Evolutionary conservation across 92 coral and sea anemone genomes (phyloP), one percentile per base, ranked within the genome.

Genomic region (Blastomussa wellsi): DNA sequence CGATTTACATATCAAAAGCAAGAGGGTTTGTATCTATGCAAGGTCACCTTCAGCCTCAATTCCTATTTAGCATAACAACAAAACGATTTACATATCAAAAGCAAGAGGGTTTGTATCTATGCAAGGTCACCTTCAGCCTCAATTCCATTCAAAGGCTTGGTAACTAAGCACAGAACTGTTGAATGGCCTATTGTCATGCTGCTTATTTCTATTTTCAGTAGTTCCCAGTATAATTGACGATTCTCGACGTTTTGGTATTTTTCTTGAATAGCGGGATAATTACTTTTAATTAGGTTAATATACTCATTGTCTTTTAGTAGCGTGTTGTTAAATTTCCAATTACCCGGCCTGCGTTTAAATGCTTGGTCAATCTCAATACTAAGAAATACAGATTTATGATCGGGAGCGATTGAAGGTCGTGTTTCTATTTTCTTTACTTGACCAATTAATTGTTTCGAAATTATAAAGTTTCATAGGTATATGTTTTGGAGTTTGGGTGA

Each of bases 331-430:
- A 39, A 73, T 73, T 73, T 73, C 51, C 77, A 73, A 19, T 11
- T 44, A 16, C 77, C 57, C 7, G 77, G 77, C 16, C 77, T 7
- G 16, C 53, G 11, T 16, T 5, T 39, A 22, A 39, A 39, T 1
- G 14, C 33, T 28, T 66, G 33, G 33, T 66, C 72, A 22, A 66
- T 66, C 22, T 66, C 33, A 0, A 66, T 22, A 66, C 17, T 22
- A 10, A 66, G 72, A n/a, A 66, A 66, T 8, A 66, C 72, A 22
- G 77, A 29, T 39, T 73, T 73, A 6, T 73, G 77, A 44, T 73
- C 55, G 28, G 55, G 55, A 0, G 77, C 52, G 2, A 73, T 73
- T 73, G 77, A 73, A 7, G 13, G 0, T 16, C 53, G 77, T 4
- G 55, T 73, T 73, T 73, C 53, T 10, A 13, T 38, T 37, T 20